Base-by-base conservation (phyloP, 2,797 vertebrate genomes). In the Novumbra hubbsi region DNA sequence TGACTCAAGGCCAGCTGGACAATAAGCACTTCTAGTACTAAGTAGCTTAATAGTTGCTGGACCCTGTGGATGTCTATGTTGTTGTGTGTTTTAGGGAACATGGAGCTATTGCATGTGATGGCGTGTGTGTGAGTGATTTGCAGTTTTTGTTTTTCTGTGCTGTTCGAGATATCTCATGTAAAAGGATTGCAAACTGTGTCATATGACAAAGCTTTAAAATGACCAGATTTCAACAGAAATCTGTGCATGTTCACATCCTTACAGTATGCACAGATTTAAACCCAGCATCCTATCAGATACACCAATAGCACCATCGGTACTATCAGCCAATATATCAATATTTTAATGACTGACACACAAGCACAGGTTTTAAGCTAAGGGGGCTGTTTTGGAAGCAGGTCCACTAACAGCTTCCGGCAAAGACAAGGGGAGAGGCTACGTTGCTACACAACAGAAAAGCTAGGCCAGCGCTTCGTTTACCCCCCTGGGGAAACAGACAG, bases 11-110 rank as follows among this genome's bases (percentile, higher is more conserved):
- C 87, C 91, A 90, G 89, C 87, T 90, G 91, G 90, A 76, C 75
- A 76, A 80, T 92, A 90, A 90, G 88, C 88, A 87, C 84, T 82
- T 87, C 78, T 79, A 77, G 73, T 17, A 11, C 74, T 92, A 91
- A 91, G 91, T 86, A 88, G 92, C 89, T 93, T 92, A 93, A 82
- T 88, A 65, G 63, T 81, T 80, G 76, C 81, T 83, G 76, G 80
- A 80, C 80, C 45, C 1, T 49, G 7, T 68, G 67, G 27, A 16
- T 70, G 71, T 69, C 17, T 60, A 45, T 71, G 34, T 49, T 48
- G 15, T 9, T 45, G 62, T 38, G 67, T 55, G 24, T 49, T 7
- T 66, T 32, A 12, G 38, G 12, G 16, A 45, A 45, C 41, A 45
- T 45, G 41, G 41, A 45, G 41, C 12, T 45, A 45, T 45, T 45